Evolutionary conservation across 92 coral and sea anemone species (phyloP).

Genomic region (Muricea muricata): DNA sequence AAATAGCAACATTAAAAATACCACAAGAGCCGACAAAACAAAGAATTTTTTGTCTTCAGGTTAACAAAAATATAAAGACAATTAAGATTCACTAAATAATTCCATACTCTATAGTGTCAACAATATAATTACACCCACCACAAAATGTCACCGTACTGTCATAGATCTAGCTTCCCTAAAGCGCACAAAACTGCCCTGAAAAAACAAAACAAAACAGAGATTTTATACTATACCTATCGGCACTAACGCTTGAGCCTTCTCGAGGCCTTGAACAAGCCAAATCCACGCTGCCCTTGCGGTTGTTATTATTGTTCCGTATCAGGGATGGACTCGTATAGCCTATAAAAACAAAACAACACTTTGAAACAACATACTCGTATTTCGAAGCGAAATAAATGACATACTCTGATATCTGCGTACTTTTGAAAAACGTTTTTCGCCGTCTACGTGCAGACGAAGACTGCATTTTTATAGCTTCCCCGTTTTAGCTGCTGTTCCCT

Average conservation of each 20-base stretch:
- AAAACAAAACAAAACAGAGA: neutral
- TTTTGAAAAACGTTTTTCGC: neutral
- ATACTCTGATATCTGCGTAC: neutral
- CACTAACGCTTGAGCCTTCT: neutral
- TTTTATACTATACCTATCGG: neutral
- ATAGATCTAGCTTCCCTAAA: neutral
- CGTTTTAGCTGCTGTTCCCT: neutral
- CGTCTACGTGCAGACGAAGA: neutral
- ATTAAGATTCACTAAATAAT: neutral
- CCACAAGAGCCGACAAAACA: neutral
- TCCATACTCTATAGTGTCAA: neutral
- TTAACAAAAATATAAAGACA: neutral
- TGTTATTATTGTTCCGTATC: neutral
- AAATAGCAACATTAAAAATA: neutral
- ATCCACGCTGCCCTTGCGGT: conserved; percentile 3
- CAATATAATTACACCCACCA: neutral
- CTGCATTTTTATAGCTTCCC: neutral
- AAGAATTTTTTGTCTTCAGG: neutral
- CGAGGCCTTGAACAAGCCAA: neutral
- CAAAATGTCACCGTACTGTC: neutral
- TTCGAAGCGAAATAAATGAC: neutral
- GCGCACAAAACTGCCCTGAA: neutral
- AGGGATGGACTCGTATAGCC: neutral
- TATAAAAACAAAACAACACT: neutral
- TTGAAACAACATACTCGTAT: neutral